phyloP scores from a whole-genome alignment of 2,113 vertebrate species.

The Lasiurus cinereus region DNA sequence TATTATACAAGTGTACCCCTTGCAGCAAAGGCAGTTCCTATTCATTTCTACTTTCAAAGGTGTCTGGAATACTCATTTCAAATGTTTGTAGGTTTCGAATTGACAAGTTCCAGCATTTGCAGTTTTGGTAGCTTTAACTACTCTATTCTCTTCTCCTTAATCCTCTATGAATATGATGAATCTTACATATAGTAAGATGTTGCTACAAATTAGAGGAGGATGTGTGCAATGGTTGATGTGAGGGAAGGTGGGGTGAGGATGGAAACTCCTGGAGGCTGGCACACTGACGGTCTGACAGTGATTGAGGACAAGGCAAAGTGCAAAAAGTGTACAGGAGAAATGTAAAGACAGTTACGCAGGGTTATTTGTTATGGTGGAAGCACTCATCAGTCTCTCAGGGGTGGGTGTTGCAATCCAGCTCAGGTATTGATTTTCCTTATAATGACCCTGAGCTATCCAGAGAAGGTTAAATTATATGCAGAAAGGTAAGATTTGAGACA shows the following conservation, averaged over 20 bases:
- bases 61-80: not conserved
- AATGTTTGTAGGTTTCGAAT: not conserved
- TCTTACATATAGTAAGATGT: not conserved
- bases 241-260: not conserved
- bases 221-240: not conserved
- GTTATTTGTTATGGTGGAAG: not conserved
- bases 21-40: not conserved
- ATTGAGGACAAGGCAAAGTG: not conserved
- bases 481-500: conserved; percentile 23
- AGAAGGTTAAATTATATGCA: not conserved
- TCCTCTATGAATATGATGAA: not conserved
- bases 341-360: not conserved
- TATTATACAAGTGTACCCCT: not conserved
- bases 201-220: not conserved
- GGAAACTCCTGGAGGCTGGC: not conserved
- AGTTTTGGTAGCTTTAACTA: not conserved
- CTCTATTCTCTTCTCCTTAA: not conserved
- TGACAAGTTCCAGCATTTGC: not conserved
- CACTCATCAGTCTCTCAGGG: not conserved
- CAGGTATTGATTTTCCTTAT: conserved; percentile 37
- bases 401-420: not conserved
- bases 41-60: not conserved
- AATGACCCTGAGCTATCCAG: not conserved
- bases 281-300: not conserved
- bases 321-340: not conserved